Base-by-base conservation (phyloP, 2,797 vertebrate genomes). In the Cyprinella venusta region DNA sequence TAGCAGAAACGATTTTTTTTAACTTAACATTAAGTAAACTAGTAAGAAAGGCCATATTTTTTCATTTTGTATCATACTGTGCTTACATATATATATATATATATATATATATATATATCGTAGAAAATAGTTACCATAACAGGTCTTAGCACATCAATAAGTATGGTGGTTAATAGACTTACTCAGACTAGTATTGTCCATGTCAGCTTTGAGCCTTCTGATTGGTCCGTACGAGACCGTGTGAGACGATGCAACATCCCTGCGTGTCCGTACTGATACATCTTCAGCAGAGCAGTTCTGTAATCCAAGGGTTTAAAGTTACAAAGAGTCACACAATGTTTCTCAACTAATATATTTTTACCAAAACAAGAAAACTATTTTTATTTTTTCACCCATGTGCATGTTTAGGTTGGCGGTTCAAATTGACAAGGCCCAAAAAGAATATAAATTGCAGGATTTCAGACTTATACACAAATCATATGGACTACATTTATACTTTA, bases 201-300 rank as follows among this genome's bases (percentile, higher is more conserved):
- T 89, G 4, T 82, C 67, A 45, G 70, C 79, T 30, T 91, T 76
- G 19, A 92, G 93, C 86, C 87, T 82, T 86, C 92, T 94, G 88
- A 95, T 95, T 88, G 93, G 93, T 81, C 93, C 92, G 2, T 92
- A 95, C 67, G 92, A 94, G 21, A 95, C 91, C 0, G 87, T 92
- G 12, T 94, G 93, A 86, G 90, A 93, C 83, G 91, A 77, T 45
- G 91, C 86, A 38, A 87, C 81, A 79, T 95, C 93, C 86, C 93
- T 94, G 76, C 95, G 90, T 42, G 80, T 91, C 87, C 92, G 93
- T 86, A 79, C 76, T 18, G 88, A 83, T 54, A 86, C 90, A 10
- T 92, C 88, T 26, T 93, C 92, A 63, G 88, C 81, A 18, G 91
- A 94, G 85, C 91, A 95, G 90, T 96, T 95, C 95, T 96, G 89